Evolutionary conservation across 2,888 invertebrate genomes (phyloP).

Genomic region (Nasonovia ribisnigri): DNA sequence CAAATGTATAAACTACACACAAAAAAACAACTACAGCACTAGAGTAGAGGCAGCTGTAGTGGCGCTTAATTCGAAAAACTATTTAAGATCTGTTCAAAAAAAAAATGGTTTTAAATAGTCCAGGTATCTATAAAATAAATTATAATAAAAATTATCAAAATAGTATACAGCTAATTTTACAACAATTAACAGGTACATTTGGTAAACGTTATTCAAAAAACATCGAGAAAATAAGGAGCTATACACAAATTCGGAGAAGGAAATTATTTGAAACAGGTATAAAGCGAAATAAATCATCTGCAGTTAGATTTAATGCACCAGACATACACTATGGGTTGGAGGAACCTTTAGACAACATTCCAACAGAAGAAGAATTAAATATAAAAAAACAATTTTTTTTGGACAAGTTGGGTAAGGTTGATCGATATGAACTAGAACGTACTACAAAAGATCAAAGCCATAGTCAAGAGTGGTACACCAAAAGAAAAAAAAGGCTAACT

Average conservation of each 20-base stretch:
- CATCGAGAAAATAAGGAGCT: background rate
- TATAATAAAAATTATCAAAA: too few species aligned
- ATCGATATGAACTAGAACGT: background rate
- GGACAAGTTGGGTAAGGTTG: too few species aligned
- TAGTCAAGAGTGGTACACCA: background rate
- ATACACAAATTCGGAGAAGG: background rate
- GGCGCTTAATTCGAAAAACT: slow-evolving; percentile 12
- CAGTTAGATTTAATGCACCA: background rate
- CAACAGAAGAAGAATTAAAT: background rate
- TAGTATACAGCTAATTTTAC: too few species aligned
- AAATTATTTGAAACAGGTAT: background rate
- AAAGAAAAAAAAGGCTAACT: slow-evolving; percentile 16
- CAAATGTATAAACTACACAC: background rate
- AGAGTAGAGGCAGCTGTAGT: slow-evolving; percentile 5
- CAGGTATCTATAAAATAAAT: too few species aligned
- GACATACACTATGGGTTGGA: slow-evolving; percentile 18
- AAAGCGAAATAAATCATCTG: background rate
- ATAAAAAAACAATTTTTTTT: too few species aligned
- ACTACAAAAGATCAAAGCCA: too few species aligned
- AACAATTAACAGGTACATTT: background rate
- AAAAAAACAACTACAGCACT: background rate
- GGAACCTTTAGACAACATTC: slow-evolving; percentile 21
- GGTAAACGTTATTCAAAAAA: background rate
- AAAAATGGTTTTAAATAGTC: too few species aligned
- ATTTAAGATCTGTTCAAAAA: background rate